These are phyloP conservation scores for Ypsolopha sequella DNA, from an alignment of 2,888 invertebrate species.

Conservation along the genomic window DNA sequence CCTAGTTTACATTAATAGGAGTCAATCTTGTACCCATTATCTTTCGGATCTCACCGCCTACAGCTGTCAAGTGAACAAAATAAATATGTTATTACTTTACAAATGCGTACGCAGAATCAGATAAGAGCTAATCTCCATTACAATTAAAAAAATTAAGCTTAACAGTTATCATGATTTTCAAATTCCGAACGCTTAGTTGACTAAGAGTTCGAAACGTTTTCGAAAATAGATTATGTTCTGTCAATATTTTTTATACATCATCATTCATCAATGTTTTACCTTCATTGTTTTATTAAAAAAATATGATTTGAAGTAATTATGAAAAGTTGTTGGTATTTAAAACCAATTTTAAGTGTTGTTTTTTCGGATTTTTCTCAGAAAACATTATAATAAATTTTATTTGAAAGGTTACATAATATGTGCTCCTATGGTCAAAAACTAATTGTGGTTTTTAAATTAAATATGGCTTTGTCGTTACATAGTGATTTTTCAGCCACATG, in stretches of 20 bases:
- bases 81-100: slow-evolving; percentile 62
- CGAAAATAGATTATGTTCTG: not conserved
- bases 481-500: not conserved
- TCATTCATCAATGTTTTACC: too few relatives aligned
- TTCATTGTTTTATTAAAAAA: too few relatives aligned
- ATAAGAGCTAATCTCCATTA: slow-evolving; percentile 64
- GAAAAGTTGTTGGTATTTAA: too few relatives aligned
- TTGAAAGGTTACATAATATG: too few relatives aligned
- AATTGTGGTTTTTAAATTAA: not conserved
- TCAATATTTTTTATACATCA: too few relatives aligned
- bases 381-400: too few relatives aligned
- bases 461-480: not conserved
- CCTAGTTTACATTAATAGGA: not conserved
- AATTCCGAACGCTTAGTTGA: not conserved
- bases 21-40: slow-evolving; percentile 22
- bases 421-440: too few relatives aligned
- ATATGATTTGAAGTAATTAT: too few relatives aligned
- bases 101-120: slow-evolving; percentile 57
- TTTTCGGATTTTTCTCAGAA: too few relatives aligned
- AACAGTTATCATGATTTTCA: slow-evolving; percentile 14
- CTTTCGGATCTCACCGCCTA: slow-evolving; percentile 52
- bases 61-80: slow-evolving; percentile 65
- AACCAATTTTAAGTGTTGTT: too few relatives aligned
- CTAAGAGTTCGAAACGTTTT: not conserved
- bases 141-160: slow-evolving; percentile 54